Evolutionary conservation across 23 tunicate genomes (phyloP).

Genomic region (Ascidia mentula): DNA sequence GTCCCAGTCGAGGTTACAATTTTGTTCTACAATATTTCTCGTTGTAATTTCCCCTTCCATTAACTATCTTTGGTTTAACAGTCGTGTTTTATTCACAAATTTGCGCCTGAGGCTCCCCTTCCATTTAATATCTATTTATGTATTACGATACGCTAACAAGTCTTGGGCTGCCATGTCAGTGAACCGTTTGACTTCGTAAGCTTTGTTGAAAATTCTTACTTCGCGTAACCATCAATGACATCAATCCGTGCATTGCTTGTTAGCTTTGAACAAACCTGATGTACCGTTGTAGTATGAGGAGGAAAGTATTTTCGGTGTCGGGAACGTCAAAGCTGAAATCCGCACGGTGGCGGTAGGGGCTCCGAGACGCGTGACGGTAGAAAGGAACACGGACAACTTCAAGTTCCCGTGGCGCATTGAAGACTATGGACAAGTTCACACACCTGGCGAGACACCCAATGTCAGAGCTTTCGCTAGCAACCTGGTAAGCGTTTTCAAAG

Average conservation of each 20-base stretch:
- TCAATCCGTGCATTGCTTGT: no score
- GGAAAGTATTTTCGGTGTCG: slow-evolving; percentile 34
- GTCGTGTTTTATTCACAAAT: no score
- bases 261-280: no score
- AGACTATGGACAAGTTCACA: slow-evolving; percentile 16
- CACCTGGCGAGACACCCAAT: slow-evolving; percentile 4
- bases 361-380: slow-evolving; percentile 9
- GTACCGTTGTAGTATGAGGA: slow-evolving; percentile 4
- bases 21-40: background rate
- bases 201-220: no score
- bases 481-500: slow-evolving; percentile 42
- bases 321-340: slow-evolving; percentile 17
- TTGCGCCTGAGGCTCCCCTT: no score
- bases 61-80: no score
- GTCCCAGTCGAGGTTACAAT: background rate
- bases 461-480: slow-evolving; percentile 16
- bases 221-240: no score
- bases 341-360: slow-evolving; percentile 15
- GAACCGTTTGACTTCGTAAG: no score
- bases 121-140: no score
- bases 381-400: slow-evolving; percentile 16
- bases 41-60: background rate
- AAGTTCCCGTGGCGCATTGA: slow-evolving; percentile 30
- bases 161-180: no score
- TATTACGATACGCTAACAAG: no score